Base-by-base conservation (phyloP, 2,888 invertebrate genomes). In the Empis stercorea region DNA sequence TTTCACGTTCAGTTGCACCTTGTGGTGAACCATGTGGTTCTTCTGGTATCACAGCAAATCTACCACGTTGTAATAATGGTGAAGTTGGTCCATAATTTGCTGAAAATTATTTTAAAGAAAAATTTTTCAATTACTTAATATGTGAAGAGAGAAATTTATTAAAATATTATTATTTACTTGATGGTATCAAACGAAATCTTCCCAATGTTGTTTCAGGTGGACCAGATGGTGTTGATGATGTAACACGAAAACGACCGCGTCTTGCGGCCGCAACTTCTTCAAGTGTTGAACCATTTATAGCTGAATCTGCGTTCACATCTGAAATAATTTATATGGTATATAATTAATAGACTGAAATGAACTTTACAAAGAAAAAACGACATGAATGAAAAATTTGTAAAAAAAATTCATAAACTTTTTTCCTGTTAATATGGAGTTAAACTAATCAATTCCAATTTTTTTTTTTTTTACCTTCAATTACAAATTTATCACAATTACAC, bases 241-340 rank as follows among this genome's bases (percentile, higher is more conserved):
- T 75, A 57, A 76, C 73, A 61, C 75, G 75, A 65, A 76, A 76
- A 50, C 76, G 73, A 44, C 75, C 70, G 36, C 65, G 66, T 36
- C 68, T 62, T 20, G n/a, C 34, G 34, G 34, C 34, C n/a, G n/a
- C 34, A 34, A 34, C 34, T 34, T 34, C 34, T n/a, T n/a, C 34
- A 34, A n/a, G 3, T 7, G 34, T 27, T 27, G 23, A 27, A 27
- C 23, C 9, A 27, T 27, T 27, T 27, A 27, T 27, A 27, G 23
- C 23, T 27, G 23, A 27, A 27, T 27, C 23, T 27, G 23, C 23
- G 9, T 27, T 27, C 23, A 27, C 23, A 27, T 27, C 23, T 27
- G 4, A 20, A 20, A 20, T 20, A 20, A 20, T 20, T 20, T 20
- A 20, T 20, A 20, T 20, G n/a, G n/a, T n/a, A n/a, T n/a, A n/a